Evolutionary conservation across 1,140 invertebrate genomes (phyloP).

Genomic region (Drosophila melanica): DNA sequence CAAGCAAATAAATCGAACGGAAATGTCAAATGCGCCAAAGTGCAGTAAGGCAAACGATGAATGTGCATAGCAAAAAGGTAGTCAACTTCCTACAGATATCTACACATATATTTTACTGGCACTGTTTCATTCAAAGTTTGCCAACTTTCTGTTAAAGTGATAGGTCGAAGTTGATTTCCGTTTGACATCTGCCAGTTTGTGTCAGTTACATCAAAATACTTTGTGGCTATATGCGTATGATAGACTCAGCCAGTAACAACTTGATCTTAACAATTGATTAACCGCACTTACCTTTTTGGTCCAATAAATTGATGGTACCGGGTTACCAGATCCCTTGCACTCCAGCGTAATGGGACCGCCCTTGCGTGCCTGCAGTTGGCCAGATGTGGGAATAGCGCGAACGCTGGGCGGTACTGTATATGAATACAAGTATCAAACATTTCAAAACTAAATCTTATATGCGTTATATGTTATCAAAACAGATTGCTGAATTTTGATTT

Average conservation of each 20-base stretch:
- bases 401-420: slow-evolving; percentile 86
- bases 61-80: slow-evolving; percentile 55
- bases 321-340: slow-evolving; percentile 88
- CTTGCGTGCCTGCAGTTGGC: slow-evolving; percentile 87
- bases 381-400: slow-evolving; percentile 86
- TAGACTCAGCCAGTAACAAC: no score
- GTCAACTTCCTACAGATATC: slow-evolving; percentile 26
- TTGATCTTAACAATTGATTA: background rate
- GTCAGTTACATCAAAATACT: slow-evolving; percentile 27
- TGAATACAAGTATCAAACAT: background rate
- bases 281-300: slow-evolving; percentile 85
- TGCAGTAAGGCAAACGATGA: slow-evolving; percentile 65
- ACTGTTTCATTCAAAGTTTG: slow-evolving; percentile 16
- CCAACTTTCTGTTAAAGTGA: slow-evolving; percentile 9
- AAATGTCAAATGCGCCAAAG: slow-evolving; percentile 82
- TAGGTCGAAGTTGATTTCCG: slow-evolving; percentile 48
- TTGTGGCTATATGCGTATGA: slow-evolving; percentile 39
- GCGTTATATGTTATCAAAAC: no score
- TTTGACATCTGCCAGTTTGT: slow-evolving; percentile 37
- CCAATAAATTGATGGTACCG: slow-evolving; percentile 88
- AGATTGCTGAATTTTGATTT: background rate
- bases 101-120: background rate
- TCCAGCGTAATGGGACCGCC: slow-evolving; percentile 88
- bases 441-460: no score
- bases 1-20: slow-evolving; percentile 81